Conservation (phyloP, 2,113 vertebrate genomes). For the Geothlypis trichas region DNA sequence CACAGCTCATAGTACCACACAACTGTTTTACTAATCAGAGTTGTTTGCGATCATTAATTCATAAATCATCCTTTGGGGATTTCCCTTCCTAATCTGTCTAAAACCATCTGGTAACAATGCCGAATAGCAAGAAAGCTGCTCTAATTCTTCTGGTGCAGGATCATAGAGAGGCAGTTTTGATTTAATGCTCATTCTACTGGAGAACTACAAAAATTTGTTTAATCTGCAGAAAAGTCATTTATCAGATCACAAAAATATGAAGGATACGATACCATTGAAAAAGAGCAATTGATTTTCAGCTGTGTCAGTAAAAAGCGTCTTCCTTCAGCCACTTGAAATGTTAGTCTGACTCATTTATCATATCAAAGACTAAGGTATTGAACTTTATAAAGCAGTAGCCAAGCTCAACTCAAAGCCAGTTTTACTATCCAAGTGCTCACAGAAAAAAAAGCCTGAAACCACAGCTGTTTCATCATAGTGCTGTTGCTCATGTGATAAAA, state of each 20-base stretch:
- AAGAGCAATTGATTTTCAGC: conserved; percentile 17
- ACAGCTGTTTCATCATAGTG: not conserved
- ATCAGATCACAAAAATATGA: not conserved
- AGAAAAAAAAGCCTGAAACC: not conserved
- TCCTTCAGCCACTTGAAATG: not conserved
- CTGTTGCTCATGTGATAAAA: not conserved
- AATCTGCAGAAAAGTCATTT: not conserved
- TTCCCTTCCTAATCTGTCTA: conserved; percentile 46
- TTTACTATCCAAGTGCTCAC: not conserved
- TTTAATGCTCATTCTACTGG: not conserved
- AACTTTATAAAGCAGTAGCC: not conserved
- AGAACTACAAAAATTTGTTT: conserved; percentile 3
- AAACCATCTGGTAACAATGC: conserved; percentile 52
- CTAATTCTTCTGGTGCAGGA: not conserved
- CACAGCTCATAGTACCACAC: not conserved
- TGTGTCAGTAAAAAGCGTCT: not conserved
- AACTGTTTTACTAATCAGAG: conserved; percentile 16
- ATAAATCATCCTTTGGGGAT: conserved; percentile 26
- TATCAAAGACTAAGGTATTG: not conserved
- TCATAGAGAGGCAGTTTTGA: not conserved
- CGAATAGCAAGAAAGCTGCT: conserved; percentile 39
- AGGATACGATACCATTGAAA: not conserved
- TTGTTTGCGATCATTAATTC: conserved; percentile 53
- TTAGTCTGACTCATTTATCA: not conserved
- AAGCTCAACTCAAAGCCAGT: not conserved